Evolutionary conservation across 2,113 vertebrate species (phyloP), one percentile per base, ranked within the genome.

Genomic region (Arothron firmamentum): DNA sequence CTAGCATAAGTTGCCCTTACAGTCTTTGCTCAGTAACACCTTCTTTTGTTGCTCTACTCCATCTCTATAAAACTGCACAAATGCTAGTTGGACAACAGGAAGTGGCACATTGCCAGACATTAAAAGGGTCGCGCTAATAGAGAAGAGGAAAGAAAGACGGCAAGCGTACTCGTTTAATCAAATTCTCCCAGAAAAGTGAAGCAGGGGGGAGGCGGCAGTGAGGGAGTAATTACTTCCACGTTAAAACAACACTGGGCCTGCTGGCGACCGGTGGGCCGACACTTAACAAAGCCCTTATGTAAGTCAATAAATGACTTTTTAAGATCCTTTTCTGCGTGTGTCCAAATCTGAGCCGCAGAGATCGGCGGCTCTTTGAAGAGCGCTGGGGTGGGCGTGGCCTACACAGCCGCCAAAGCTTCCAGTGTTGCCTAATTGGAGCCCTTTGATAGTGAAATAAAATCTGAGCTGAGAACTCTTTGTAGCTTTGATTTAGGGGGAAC

Each of bases 141-240:
- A 38, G 11, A 38, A 38, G 34, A 12, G 34, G 34, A 38, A 38
- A 38, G 34, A 12, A 38, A 38, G 34, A 12, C 2, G 34, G 34
- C 9, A 2, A 4, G 34, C 34, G 70, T 63, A 62, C 69, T 73
- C 47, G 51, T 83, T 82, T 82, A 67, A 82, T 82, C 79, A 79
- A 81, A 71, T 43, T 74, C 71, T 76, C 67, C 64, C 59, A 59
- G 34, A 78, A 75, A 65, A 78, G 71, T 13, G 18, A 52, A 61
- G 51, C 16, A n/a, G 19, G 14, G 16, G 47, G 34, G 12, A 38
- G 23, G 25, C 9, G 34, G 14, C 19, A 21, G 12, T 11, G 11
- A 4, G 34, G 72, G 77, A 75, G 79, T 82, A 83, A 88, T 83
- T 85, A 83, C 76, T 83, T 78, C 70, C 77, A 82, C 57, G 55